Percentiles rank a stretch among this genome's conserved stretches.
Evolutionary conservation across 2,888 invertebrate species (phyloP).

Genomic region (Epinotia ramella): DNA sequence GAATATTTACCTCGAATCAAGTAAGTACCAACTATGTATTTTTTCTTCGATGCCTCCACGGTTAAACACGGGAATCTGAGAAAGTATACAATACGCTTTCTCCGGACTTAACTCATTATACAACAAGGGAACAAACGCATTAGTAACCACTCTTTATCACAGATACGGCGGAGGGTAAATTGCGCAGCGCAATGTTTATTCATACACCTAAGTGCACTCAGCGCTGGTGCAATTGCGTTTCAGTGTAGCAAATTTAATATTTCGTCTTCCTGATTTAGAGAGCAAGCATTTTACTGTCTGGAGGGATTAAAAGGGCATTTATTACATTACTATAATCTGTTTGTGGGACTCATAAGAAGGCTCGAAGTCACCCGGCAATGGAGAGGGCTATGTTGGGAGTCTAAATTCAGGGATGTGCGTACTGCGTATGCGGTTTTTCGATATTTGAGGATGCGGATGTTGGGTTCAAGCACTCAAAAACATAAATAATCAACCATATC

Average conservation of each 20-base stretch:
- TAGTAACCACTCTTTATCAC: neutral
- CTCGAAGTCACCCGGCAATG: too few species aligned
- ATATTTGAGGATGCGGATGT: too few species aligned
- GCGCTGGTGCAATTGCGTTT: neutral
- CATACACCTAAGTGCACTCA: constrained; percentile 22
- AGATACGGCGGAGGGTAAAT: constrained; percentile 12
- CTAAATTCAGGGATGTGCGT: too few species aligned
- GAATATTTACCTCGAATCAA: too few species aligned
- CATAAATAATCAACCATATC: too few species aligned
- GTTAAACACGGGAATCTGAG: neutral
- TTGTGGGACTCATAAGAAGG: too few species aligned
- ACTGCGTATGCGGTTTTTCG: too few species aligned
- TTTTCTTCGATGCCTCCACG: neutral
- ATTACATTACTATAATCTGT: too few species aligned
- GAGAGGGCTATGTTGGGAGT: too few species aligned
- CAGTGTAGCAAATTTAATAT: neutral
- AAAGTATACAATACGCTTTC: neutral
- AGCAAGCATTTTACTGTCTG: neutral
- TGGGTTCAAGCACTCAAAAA: too few species aligned
- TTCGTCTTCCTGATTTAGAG: neutral
- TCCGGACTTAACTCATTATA: constrained; percentile 2
- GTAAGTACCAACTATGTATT: too few species aligned
- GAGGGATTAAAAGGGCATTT: too few species aligned
- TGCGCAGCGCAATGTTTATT: constrained; percentile 24
- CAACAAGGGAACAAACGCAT: constrained; percentile 10